A percentile compares a stretch with the other conserved stretches of the same genome.
Conservation (phyloP, 2,113 vertebrate genomes). For the Eolophus roseicapilla region DNA sequence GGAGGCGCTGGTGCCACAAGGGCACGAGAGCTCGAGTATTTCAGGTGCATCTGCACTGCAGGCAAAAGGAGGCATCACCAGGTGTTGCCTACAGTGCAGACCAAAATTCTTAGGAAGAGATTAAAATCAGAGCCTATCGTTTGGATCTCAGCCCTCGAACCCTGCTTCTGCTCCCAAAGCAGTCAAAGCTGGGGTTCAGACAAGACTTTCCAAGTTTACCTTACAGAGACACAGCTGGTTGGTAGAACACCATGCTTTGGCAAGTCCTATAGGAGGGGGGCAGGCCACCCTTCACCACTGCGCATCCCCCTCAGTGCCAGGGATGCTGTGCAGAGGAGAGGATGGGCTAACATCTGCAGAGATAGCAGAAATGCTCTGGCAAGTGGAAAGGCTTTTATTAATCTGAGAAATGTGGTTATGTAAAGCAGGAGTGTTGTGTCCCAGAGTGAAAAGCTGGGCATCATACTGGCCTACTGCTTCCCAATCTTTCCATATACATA, state of each 20-base stretch:
- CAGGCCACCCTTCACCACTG: not conserved
- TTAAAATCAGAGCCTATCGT: not conserved
- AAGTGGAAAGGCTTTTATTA: not conserved
- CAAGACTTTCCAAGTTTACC: not conserved
- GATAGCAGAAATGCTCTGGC: not conserved
- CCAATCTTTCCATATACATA: not conserved
- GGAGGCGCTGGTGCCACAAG: not conserved
- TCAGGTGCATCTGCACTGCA: not conserved
- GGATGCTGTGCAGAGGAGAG: not conserved
- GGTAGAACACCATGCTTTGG: not conserved
- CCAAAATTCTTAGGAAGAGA: not conserved
- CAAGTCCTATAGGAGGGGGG: not conserved
- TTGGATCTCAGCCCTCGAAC: not conserved
- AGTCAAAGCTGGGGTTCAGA: not conserved
- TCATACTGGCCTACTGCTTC: not conserved
- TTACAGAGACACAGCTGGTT: rapidly evolving
- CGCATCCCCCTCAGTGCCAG: no score
- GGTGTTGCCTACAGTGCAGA: not conserved
- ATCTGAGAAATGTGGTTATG: not conserved
- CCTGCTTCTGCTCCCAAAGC: not conserved
- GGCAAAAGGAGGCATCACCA: not conserved
- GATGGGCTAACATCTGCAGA: not conserved
- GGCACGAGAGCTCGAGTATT: not conserved
- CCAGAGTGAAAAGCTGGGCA: not conserved
- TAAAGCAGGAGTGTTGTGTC: not conserved